These are phyloP conservation scores for Lottia scabra DNA, from an alignment of 2,888 invertebrate genomes.

Conservation along the genomic window DNA sequence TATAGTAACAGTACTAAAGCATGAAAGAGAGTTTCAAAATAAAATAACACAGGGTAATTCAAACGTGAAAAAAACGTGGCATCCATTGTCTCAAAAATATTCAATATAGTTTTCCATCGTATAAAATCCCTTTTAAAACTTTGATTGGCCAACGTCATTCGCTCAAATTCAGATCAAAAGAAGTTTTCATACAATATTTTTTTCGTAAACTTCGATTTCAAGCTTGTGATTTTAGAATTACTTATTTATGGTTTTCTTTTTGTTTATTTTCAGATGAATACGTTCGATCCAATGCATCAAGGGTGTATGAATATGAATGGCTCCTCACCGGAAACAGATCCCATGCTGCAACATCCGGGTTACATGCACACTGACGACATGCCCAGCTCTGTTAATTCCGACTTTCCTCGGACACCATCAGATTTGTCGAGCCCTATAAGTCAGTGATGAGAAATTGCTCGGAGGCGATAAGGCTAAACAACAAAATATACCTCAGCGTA, in stretches of 20 bases:
- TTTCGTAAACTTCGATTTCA: too few species aligned
- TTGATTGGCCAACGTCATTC: too few species aligned
- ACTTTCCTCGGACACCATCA: constrained; percentile 56
- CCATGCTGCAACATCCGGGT: constrained; percentile 20
- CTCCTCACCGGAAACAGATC: constrained; percentile 36
- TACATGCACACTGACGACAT: constrained; percentile 34
- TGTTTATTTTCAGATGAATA: constrained; percentile 51
- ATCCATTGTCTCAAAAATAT: too few species aligned
- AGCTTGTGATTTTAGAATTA: too few species aligned
- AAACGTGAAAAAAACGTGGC: too few species aligned
- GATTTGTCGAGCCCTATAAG: constrained; percentile 62
- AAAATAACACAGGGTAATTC: too few species aligned
- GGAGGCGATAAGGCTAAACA: neutral
- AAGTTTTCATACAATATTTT: too few species aligned
- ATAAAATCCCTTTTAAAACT: too few species aligned
- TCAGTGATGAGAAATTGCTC: constrained; percentile 38
- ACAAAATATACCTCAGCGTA: constrained; percentile 1
- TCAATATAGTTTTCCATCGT: neutral
- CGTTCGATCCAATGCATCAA: constrained; percentile 58
- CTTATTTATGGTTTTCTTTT: neutral
- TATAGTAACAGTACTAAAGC: too few species aligned
- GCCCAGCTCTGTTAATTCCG: constrained; percentile 55
- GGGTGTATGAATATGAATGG: constrained; percentile 32
- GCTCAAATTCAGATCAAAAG: too few species aligned
- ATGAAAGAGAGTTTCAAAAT: too few species aligned